Evolutionary conservation across 2,888 invertebrate species (phyloP).

Genomic region (Eucera pruinosa): DNA sequence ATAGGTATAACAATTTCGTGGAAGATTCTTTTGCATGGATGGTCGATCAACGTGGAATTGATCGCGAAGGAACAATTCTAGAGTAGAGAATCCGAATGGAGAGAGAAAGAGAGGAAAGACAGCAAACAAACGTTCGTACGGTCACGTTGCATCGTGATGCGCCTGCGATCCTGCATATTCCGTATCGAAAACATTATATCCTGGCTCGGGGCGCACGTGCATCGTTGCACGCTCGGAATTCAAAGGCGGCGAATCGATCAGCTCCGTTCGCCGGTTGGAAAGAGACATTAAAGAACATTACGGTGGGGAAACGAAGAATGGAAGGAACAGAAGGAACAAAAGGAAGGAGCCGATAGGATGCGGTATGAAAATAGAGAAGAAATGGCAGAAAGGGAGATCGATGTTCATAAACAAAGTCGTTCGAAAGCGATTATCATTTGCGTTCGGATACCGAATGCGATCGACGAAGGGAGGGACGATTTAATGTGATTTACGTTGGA

Average conservation of each 20-base stretch:
- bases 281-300: constrained; percentile 34
- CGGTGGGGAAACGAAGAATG: background rate
- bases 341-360: background rate
- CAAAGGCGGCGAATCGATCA: constrained; percentile 62
- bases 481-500: too few relatives aligned
- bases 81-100: too few relatives aligned
- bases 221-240: constrained; percentile 49
- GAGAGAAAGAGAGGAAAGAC: too few relatives aligned
- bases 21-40: background rate
- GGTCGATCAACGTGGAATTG: background rate
- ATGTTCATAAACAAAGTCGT: constrained; percentile 69
- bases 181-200: constrained; percentile 44
- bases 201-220: constrained; percentile 36
- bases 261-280: constrained; percentile 1
- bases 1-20: background rate
- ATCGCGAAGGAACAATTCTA: constrained; percentile 4
- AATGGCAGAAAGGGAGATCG: background rate
- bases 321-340: background rate
- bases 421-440: constrained; percentile 65
- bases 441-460: constrained; percentile 48
- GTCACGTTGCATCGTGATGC: constrained; percentile 41
- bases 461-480: constrained; percentile 45
- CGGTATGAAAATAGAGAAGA: background rate
- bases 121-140: constrained; percentile 24
- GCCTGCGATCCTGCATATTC: constrained; percentile 19